phyloP scores from a whole-genome alignment of 92 coral and sea anemone species.

The Muricea muricata region DNA sequence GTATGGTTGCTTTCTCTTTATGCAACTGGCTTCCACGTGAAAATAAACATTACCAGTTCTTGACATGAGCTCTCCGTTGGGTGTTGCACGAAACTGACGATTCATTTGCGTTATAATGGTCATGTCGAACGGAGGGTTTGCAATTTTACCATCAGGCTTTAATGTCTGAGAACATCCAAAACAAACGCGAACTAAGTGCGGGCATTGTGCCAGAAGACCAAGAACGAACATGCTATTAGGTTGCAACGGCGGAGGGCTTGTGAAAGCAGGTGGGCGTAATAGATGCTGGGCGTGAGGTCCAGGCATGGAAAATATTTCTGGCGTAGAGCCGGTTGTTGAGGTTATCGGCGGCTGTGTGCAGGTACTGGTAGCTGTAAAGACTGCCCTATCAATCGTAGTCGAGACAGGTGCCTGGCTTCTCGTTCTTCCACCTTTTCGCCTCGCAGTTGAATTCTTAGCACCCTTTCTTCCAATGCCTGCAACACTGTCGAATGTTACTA shows the following conservation, averaged over 20 bases:
- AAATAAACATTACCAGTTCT: no score
- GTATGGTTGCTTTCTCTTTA: no score
- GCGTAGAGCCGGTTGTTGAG: no score
- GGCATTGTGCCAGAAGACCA: background rate
- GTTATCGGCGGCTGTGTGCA: no score
- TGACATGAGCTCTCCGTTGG: no score
- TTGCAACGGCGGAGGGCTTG: no score
- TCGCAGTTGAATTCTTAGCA: background rate
- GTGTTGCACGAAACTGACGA: background rate
- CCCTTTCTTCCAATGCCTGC: background rate
- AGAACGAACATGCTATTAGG: background rate
- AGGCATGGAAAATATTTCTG: no score
- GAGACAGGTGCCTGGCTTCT: background rate
- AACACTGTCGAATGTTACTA: background rate
- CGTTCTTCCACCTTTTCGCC: background rate
- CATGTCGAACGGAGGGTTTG: background rate
- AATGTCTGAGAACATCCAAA: background rate
- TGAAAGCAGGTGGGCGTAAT: no score
- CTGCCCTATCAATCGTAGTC: no score
- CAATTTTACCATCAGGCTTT: background rate
- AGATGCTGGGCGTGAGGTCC: no score
- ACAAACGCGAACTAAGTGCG: background rate
- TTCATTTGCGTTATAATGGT: background rate
- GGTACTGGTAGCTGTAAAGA: no score
- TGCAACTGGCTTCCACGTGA: no score